Percentiles rank a stretch among this genome's conserved stretches.
phyloP scores from a whole-genome alignment of 2,797 vertebrate species.

The Rhinoraja longicauda region DNA sequence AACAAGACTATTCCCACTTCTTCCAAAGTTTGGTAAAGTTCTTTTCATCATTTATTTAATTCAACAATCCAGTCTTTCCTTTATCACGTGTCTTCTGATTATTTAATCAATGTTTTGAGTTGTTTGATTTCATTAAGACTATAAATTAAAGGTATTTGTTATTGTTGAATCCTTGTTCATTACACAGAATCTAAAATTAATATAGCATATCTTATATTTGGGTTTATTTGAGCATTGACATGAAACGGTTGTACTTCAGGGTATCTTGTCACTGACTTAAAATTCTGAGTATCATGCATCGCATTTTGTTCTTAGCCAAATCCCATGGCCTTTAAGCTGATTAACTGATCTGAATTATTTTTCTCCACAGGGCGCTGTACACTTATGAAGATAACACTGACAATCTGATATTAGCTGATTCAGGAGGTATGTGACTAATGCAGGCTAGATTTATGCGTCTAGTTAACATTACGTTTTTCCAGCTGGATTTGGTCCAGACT shows the following conservation, averaged over 20 bases:
- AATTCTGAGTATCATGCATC: not conserved
- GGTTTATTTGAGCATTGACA: not conserved
- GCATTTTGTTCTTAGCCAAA: not conserved
- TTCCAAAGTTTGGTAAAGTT: not conserved
- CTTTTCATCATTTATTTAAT: not conserved
- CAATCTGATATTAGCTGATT: conserved; percentile 76
- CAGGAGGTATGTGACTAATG: conserved; percentile 72
- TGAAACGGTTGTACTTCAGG: not conserved
- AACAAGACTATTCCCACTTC: not conserved
- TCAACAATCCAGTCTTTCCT: not conserved
- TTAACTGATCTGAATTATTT: conserved; percentile 38
- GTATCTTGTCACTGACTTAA: not conserved
- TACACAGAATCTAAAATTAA: not conserved
- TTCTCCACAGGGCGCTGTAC: conserved; percentile 79
- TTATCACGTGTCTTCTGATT: no score
- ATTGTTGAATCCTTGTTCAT: not conserved
- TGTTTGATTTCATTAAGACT: not conserved
- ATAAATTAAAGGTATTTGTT: not conserved
- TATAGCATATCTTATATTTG: not conserved
- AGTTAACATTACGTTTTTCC: conserved; percentile 1
- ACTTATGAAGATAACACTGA: conserved; percentile 84
- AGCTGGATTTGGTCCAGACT: conserved; percentile 15
- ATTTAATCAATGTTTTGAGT: not conserved
- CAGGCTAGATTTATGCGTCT: not conserved
- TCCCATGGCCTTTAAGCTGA: conserved; percentile 40